phyloP scores from a whole-genome alignment of 2,113 vertebrate species.

The Gobius niger region DNA sequence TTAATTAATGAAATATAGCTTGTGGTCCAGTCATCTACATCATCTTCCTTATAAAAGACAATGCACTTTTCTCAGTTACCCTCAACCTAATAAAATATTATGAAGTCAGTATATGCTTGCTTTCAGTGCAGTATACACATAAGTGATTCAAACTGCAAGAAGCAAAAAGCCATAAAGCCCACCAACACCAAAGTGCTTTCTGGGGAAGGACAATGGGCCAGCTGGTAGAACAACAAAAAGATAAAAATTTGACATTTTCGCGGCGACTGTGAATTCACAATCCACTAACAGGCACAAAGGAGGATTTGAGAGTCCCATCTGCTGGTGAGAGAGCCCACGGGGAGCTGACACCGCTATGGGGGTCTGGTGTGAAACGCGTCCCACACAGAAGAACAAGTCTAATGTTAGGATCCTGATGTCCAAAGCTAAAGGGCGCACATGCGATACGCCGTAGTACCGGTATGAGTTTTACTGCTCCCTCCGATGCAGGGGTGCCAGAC shows the following conservation, averaged over 20 bases:
- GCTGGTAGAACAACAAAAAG: slow-evolving; percentile 51
- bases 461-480: slow-evolving; percentile 22
- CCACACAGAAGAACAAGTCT: slow-evolving; percentile 28
- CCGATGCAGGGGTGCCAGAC: slow-evolving; percentile 17
- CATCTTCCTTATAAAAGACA: too few relatives aligned
- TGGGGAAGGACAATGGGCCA: slow-evolving; percentile 32
- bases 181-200: slow-evolving; percentile 11
- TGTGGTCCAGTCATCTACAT: too few relatives aligned
- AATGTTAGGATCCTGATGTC: slow-evolving; percentile 1
- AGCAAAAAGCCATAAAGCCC: slow-evolving; percentile 5
- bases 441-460: neutral
- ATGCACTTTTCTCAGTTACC: too few relatives aligned
- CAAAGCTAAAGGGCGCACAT: neutral
- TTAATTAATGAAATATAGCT: too few relatives aligned
- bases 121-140: neutral
- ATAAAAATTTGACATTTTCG: slow-evolving; percentile 41
- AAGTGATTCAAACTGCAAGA: neutral
- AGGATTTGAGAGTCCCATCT: slow-evolving; percentile 52
- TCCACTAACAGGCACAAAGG: slow-evolving; percentile 49
- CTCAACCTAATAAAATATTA: too few relatives aligned
- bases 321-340: slow-evolving; percentile 39
- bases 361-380: slow-evolving; percentile 50
- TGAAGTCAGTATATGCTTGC: neutral
- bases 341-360: slow-evolving; percentile 44
- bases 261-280: slow-evolving; percentile 47